Evolutionary conservation across 2,113 vertebrate genomes (phyloP).

Genomic region (Odobenus rosmarus): DNA sequence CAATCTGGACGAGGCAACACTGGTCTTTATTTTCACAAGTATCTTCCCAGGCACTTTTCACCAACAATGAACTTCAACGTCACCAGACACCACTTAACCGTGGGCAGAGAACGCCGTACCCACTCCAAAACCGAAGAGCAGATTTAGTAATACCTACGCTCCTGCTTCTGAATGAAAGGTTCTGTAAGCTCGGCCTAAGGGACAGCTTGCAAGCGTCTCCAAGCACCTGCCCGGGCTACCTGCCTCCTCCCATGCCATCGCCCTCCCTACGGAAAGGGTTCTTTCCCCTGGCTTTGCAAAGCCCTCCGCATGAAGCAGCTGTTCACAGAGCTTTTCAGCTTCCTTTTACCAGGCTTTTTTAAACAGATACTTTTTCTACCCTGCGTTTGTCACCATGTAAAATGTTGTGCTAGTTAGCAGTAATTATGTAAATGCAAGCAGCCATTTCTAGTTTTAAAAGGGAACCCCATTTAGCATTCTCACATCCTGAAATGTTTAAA

Average conservation of each 20-base stretch:
- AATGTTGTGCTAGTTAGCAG: conserved; percentile 74
- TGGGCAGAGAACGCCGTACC: not conserved
- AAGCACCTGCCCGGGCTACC: not conserved
- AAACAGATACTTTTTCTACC: conserved; percentile 52
- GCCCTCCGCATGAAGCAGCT: not conserved
- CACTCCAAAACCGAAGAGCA: not conserved
- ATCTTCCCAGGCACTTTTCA: not conserved
- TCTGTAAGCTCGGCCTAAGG: too few species aligned
- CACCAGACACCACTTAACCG: not conserved
- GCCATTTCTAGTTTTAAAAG: conserved; percentile 72
- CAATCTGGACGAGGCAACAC: fast-evolving
- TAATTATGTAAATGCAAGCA: conserved; percentile 67
- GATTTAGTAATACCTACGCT: not conserved
- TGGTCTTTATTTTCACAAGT: not conserved
- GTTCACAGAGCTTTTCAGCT: not conserved
- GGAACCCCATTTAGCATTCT: conserved; percentile 71
- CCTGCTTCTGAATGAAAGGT: not conserved
- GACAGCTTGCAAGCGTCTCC: fast-evolving
- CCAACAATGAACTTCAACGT: not conserved
- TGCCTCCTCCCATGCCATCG: fast-evolving
- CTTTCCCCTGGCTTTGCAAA: not conserved
- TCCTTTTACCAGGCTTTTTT: conserved; percentile 23
- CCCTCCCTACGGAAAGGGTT: not conserved
- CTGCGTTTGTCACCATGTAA: conserved; percentile 21
- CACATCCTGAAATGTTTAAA: conserved; percentile 65